Percentiles rank a stretch among this genome's conserved stretches.
Conservation (phyloP, 2,888 invertebrate species). For the Flexamia atlantica region DNA sequence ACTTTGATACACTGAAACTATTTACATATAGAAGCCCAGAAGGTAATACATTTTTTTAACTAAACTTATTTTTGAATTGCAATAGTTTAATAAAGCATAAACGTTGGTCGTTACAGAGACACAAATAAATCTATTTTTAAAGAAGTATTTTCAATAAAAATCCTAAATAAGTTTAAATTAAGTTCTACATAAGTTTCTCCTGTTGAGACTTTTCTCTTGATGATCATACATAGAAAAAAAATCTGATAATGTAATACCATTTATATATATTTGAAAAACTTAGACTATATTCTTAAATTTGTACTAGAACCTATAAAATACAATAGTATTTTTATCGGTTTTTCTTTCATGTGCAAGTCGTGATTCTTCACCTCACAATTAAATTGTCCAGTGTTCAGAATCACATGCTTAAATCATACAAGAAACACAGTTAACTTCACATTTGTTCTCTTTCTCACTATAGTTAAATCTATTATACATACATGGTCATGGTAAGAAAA, state of each 20-base stretch:
- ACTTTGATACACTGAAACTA: slow-evolving; percentile 28
- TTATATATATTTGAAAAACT: no score
- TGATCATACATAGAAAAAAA: no score
- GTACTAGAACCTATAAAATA: slow-evolving; percentile 30
- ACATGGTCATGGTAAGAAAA: slow-evolving; percentile 25
- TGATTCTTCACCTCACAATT: background rate
- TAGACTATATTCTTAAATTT: slow-evolving; percentile 18
- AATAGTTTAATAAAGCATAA: no score
- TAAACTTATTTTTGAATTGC: background rate
- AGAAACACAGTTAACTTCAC: no score
- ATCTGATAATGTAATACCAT: no score
- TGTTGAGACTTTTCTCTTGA: no score
- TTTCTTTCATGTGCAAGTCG: background rate
- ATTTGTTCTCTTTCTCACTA: background rate
- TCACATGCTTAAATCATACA: background rate
- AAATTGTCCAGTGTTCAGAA: background rate
- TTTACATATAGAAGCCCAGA: background rate
- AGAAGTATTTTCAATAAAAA: no score
- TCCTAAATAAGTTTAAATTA: no score
- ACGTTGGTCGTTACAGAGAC: no score
- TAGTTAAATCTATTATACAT: background rate
- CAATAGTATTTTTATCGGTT: background rate
- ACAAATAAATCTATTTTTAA: no score
- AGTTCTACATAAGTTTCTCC: no score
- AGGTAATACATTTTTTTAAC: background rate